These are phyloP conservation scores for Pipistrellus kuhlii DNA, from an alignment of 2,797 vertebrate genomes.

Conservation along the genomic window DNA sequence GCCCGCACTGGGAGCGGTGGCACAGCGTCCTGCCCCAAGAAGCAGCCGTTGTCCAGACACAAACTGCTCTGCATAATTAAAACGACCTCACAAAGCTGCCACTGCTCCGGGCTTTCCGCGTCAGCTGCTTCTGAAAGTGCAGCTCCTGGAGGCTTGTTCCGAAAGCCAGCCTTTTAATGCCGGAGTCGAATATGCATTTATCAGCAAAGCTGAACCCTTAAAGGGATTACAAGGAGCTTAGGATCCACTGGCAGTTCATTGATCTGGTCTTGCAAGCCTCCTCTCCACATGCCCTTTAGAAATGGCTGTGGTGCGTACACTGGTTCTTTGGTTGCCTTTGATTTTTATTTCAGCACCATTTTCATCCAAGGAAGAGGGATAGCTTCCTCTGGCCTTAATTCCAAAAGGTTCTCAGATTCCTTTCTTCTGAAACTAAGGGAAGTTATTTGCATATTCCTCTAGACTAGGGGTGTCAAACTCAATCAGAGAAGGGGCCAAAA, in stretches of 20 bases:
- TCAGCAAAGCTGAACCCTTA: conserved; percentile 83
- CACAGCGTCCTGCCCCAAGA: conserved; percentile 51
- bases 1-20: conserved; percentile 40
- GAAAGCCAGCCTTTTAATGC: conserved; percentile 74
- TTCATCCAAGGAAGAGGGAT: not conserved
- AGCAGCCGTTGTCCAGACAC: conserved; percentile 61
- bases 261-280: conserved; percentile 78
- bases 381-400: conserved; percentile 43
- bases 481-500: too few relatives aligned
- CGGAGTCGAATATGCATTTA: conserved; percentile 76
- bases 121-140: conserved; percentile 64
- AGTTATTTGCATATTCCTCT: not conserved
- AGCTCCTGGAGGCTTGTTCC: conserved; percentile 54
- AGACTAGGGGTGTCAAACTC: too few relatives aligned
- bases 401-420: not conserved
- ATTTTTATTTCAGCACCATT: conserved; percentile 58
- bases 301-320: conserved; percentile 47
- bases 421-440: conserved; percentile 30
- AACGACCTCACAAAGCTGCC: conserved; percentile 81
- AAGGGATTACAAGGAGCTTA: conserved; percentile 83
- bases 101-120: conserved; percentile 84
- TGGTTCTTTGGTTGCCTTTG: conserved; percentile 31
- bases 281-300: conserved; percentile 71
- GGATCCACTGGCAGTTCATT: conserved; percentile 77
- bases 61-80: conserved; percentile 63